Evolutionary conservation across 2,797 vertebrate species (phyloP), one percentile per base, ranked within the genome.

Genomic region (Echeneis naucrates): DNA sequence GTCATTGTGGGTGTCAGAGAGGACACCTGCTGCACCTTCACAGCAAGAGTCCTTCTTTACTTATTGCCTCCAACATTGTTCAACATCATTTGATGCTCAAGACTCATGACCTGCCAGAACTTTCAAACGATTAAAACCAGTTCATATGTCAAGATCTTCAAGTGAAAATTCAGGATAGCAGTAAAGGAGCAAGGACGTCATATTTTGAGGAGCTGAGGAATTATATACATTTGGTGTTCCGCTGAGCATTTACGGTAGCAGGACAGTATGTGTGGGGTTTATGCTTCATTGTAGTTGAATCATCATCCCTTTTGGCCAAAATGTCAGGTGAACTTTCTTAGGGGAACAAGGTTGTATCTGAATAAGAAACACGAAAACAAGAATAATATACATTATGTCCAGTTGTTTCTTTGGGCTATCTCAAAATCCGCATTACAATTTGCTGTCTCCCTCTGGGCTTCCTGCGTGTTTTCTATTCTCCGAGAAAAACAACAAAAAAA

Each of bases 1-100:
- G 19, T 68, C 14, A 30, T 24, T 68, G 4, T 12, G 16, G 35
- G 19, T 19, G 35, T 66, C 55, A 50, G 19, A 45, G 57, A 21
- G 52, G 44, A 63, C 67, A 70, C 55, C 52, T 59, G 26, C 52
- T 30, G 11, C 40, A 44, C 6, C 40, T 60, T 61, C 5, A 50
- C 24, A 59, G 30, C 35, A 30, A 24, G 30, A 30, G 3, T 26
- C 11, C 33, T 42, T 24, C 26, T 57, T 37, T 47, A 21, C n/a
- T 8, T 10, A 13, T 2, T 48, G 4, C 45, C 19, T 32, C 45
- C 16, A 14, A 32, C 9, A 38, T 4, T 32, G 8, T 37, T 24
- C 33, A 6, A 58, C 3, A 27, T 32, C 37, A 30, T 42, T 10
- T 44, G 16, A 55, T 37, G 42, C 8, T 11, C 14, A 8, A 14